Percentiles rank a stretch among this genome's conserved stretches.
Evolutionary conservation across 2,888 invertebrate species (phyloP).

Genomic region (Dolichomitus sp.): DNA sequence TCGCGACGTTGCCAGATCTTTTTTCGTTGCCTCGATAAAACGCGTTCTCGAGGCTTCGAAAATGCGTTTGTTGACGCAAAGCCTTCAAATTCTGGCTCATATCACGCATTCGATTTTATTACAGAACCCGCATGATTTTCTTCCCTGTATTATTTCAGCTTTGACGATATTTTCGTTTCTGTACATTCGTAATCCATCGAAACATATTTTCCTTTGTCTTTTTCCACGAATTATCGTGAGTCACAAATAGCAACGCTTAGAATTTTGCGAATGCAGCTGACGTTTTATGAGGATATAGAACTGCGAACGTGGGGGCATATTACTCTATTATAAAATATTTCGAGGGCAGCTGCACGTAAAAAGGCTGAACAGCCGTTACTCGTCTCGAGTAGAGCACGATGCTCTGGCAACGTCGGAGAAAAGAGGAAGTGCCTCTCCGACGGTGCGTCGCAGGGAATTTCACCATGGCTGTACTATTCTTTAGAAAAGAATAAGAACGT

Average conservation of each 20-base stretch:
- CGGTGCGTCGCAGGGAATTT: slow-evolving; percentile 58
- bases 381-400: neutral
- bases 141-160: neutral
- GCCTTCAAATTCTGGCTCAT: neutral
- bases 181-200: neutral
- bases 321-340: neutral
- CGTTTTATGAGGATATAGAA: neutral
- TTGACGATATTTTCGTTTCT: neutral
- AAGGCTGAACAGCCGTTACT: slow-evolving; percentile 30
- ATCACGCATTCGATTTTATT: neutral
- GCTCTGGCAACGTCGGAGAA: slow-evolving; percentile 34
- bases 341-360: neutral
- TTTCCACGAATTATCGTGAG: slow-evolving; percentile 13
- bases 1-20: slow-evolving; percentile 69
- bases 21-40: slow-evolving; percentile 22
- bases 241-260: neutral
- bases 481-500: slow-evolving; percentile 1
- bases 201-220: neutral
- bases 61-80: slow-evolving; percentile 16
- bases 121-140: neutral
- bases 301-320: neutral
- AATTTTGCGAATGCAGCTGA: neutral
- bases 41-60: slow-evolving; percentile 27
- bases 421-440: slow-evolving; percentile 32
- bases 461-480: slow-evolving; percentile 40